A percentile compares a stretch with the other conserved stretches of the same genome.
These are phyloP conservation scores for Malurus leucopterus DNA, from an alignment of 2,797 vertebrate genomes.

Conservation along the genomic window DNA sequence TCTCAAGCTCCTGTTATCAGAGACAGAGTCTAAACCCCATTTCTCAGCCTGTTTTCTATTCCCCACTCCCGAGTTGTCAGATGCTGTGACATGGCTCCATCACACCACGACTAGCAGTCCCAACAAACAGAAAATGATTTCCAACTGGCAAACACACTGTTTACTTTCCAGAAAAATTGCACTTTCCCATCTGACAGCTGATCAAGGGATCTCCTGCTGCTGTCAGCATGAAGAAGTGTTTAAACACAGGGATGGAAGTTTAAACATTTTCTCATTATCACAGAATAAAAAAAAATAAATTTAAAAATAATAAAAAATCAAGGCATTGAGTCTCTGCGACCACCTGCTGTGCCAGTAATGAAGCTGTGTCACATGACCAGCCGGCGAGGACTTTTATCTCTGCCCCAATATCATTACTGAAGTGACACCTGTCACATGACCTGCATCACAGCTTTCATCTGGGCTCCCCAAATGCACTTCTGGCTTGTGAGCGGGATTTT, in stretches of 20 bases:
- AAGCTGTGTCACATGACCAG: conserved; percentile 72
- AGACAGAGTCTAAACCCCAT: conserved; percentile 34
- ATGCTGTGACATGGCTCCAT: conserved; percentile 69
- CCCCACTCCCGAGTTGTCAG: conserved; percentile 58
- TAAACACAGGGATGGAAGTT: conserved; percentile 78
- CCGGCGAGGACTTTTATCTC: conserved; percentile 75
- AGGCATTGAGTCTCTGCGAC: conserved; percentile 68
- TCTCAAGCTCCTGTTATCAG: conserved; percentile 44
- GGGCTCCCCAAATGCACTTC: conserved; percentile 62
- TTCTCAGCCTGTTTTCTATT: conserved; percentile 61
- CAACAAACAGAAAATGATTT: conserved; percentile 78
- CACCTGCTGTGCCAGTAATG: conserved; percentile 78
- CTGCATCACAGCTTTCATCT: conserved; percentile 72
- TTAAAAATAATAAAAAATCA: conserved; percentile 72
- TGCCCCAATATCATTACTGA: conserved; percentile 68
- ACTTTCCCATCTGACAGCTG: conserved; percentile 77
- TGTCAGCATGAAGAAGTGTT: conserved; percentile 80
- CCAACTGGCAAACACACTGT: conserved; percentile 74
- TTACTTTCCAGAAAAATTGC: conserved; percentile 77
- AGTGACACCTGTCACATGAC: conserved; percentile 79
- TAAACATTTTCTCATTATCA: conserved; percentile 84
- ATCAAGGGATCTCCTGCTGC: conserved; percentile 77
- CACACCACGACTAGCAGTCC: conserved; percentile 56
- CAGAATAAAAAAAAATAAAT: conserved; percentile 68
- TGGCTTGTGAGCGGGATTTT: conserved; percentile 32